A percentile compares a stretch with the other conserved stretches of the same genome.
These are phyloP conservation scores for Burhinus bistriatus DNA, from an alignment of 2,113 vertebrate species.

Conservation along the genomic window DNA sequence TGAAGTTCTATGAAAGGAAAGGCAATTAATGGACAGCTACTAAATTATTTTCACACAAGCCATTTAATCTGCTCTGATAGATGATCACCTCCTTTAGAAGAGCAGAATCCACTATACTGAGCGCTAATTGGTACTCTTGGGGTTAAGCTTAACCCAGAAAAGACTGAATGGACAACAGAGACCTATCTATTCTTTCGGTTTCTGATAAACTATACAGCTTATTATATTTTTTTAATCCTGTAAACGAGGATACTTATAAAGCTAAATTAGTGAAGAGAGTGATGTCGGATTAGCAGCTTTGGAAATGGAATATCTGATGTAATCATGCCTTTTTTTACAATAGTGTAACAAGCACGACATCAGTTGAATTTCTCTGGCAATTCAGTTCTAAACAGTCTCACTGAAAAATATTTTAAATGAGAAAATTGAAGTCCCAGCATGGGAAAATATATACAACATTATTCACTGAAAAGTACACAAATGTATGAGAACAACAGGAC, in stretches of 20 bases:
- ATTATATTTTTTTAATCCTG: not conserved
- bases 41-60: constrained; percentile 33
- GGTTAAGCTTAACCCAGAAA: constrained; percentile 7
- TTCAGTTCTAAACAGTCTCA: not conserved
- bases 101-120: not conserved
- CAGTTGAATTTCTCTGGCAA: not conserved
- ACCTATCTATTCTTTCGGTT: not conserved
- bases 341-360: not conserved
- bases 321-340: not conserved
- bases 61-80: constrained; percentile 29
- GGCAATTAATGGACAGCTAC: constrained; percentile 17
- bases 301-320: not conserved
- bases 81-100: not conserved
- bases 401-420: not conserved
- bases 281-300: not conserved
- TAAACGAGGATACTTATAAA: not conserved
- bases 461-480: not conserved
- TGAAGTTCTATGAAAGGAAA: not conserved
- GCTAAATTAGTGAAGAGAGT: not conserved
- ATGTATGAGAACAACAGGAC: not conserved
- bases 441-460: not conserved
- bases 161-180: not conserved
- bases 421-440: not conserved
- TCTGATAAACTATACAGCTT: not conserved
- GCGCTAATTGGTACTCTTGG: constrained; percentile 24